phyloP scores from a whole-genome alignment of 2,113 vertebrate genomes.

The Anolis sagrei region DNA sequence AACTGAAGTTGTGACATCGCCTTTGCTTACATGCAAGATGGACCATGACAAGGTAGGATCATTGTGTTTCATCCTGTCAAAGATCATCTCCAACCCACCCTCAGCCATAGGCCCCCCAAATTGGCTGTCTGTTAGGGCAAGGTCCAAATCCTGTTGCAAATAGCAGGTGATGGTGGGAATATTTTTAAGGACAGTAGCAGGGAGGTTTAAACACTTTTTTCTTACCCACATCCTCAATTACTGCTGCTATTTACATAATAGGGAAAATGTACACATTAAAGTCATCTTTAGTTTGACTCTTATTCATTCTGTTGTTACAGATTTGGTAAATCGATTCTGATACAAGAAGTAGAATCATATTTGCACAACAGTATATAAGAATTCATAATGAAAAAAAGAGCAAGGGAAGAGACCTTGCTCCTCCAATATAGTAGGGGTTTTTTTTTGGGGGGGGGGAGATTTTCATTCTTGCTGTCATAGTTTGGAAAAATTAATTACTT shows the following conservation, averaged over 20 bases:
- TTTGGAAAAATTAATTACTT: background rate
- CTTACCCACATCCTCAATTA: background rate
- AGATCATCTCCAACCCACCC: too few species aligned
- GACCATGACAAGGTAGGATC: conserved; percentile 88
- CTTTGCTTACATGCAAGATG: conserved; percentile 85
- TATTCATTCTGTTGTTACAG: background rate
- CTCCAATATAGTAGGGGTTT: background rate
- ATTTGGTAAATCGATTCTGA: background rate
- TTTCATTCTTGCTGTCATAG: background rate
- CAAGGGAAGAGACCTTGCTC: background rate
- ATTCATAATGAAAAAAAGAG: background rate
- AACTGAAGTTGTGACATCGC: conserved; percentile 83
- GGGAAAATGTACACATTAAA: background rate
- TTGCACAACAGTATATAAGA: background rate
- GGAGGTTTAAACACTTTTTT: background rate
- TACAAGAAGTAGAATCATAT: background rate
- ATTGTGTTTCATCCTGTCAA: background rate
- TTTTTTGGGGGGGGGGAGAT: background rate
- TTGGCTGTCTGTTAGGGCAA: background rate
- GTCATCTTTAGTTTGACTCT: background rate
- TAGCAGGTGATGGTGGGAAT: background rate
- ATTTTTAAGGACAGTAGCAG: background rate
- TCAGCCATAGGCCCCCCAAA: background rate
- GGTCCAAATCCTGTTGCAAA: background rate
- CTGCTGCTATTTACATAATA: background rate